Conservation (phyloP, 2,888 invertebrate genomes). For the Aphodius granarius region DNA sequence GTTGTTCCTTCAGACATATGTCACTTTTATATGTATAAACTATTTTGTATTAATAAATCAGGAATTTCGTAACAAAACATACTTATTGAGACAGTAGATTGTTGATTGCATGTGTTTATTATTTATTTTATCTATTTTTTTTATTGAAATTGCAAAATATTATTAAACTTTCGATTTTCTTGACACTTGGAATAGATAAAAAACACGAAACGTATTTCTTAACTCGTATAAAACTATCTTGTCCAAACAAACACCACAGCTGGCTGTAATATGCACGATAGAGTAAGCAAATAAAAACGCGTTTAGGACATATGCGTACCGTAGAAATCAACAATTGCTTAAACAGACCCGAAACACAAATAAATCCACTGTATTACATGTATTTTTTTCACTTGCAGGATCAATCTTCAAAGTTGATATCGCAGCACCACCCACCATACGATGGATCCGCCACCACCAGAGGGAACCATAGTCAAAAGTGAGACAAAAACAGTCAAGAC, state of each 20-base stretch:
- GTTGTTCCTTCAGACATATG: too few relatives aligned
- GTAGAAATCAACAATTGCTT: not conserved
- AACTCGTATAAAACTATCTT: not conserved
- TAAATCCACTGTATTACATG: not conserved
- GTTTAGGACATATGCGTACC: not conserved
- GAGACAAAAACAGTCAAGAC: constrained; percentile 7
- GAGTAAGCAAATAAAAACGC: not conserved
- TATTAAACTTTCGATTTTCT: not conserved
- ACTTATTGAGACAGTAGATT: too few relatives aligned
- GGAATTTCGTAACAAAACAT: too few relatives aligned
- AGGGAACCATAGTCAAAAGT: constrained; percentile 17
- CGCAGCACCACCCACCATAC: constrained; percentile 5
- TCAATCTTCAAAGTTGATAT: constrained; percentile 1
- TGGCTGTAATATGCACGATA: not conserved
- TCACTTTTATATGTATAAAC: too few relatives aligned
- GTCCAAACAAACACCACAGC: not conserved
- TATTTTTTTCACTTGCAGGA: constrained; percentile 19
- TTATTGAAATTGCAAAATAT: not conserved
- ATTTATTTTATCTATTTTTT: not conserved
- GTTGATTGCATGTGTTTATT: too few relatives aligned
- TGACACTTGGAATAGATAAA: not conserved
- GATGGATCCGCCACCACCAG: constrained; percentile 12
- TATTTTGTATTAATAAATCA: too few relatives aligned
- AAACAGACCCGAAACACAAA: not conserved
- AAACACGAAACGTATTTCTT: not conserved